Evolutionary conservation across 2,797 vertebrate species (phyloP), one percentile per base, ranked within the genome.

Genomic region (Poecilia gillii): DNA sequence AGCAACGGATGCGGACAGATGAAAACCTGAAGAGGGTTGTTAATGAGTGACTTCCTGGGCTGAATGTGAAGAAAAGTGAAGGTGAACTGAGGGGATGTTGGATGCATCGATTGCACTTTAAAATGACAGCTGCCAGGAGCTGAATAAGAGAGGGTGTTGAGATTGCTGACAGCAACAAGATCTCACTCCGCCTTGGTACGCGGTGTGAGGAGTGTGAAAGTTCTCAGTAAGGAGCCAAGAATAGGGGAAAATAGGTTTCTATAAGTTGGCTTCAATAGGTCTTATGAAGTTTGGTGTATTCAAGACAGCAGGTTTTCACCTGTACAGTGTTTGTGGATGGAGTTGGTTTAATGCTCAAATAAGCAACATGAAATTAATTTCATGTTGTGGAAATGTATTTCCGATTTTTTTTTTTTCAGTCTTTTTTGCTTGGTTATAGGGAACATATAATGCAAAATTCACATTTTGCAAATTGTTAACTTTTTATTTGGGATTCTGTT

Each of bases 81-180:
- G 36, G 45, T 53, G 73, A 71, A 33, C 28, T 53, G 39, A n/a
- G 49, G 3, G 36, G 43, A 74, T 71, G 75, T 39, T 46, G 45
- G 53, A 68, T 64, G 3, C 72, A 75, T 74, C 13, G 7, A 77
- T 77, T 49, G 28, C 51, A 36, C 46, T 14, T 66, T 74, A 66
- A 74, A 28, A 45, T 72, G 51, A 80, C 75, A 55, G 78, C 39
- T 80, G 76, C 76, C 79, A 74, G 41, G 33, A 45, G 23, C 41
- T 47, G 71, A 78, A 33, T 49, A 33, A 36, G 39, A 78, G 18
- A 57, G 68, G 20, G 18, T 43, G 51, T 20, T 14, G 41, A 28
- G 68, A 28, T 36, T 49, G 7, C 31, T 59, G 55, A 73, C 77
- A 72, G 51, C 71, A 62, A 71, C 76, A 77, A 36, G 41, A 51